A percentile compares a stretch with the other conserved stretches of the same genome.
phyloP scores from a whole-genome alignment of 2,113 vertebrate species.

The Alosa alosa region DNA sequence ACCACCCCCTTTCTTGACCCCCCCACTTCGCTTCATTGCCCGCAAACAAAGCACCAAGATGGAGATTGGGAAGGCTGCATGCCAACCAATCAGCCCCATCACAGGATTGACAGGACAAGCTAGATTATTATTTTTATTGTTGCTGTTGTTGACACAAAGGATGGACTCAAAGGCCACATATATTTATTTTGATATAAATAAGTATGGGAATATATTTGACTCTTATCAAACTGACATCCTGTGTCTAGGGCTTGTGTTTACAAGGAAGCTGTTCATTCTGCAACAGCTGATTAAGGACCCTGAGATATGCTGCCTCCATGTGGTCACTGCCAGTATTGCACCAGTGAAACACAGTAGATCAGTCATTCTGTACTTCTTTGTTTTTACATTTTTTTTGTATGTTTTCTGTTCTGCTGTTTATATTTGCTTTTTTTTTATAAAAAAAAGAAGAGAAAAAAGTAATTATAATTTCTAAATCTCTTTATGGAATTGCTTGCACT shows the following conservation, averaged over 20 bases:
- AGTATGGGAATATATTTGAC: no score
- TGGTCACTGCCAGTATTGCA: conserved; percentile 8
- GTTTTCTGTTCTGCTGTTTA: not conserved
- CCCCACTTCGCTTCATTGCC: no score
- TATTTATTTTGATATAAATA: no score
- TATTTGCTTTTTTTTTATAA: conserved; percentile 3
- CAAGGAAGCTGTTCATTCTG: not conserved
- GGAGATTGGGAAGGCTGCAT: not conserved
- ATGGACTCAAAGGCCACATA: no score
- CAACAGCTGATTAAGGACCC: not conserved
- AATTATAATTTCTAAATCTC: no score
- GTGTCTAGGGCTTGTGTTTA: not conserved
- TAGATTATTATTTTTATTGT: no score
- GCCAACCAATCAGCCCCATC: not conserved
- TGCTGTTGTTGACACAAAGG: no score
- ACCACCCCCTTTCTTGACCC: no score
- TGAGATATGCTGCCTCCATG: not conserved
- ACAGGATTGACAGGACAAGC: not conserved
- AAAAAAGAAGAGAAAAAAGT: not conserved
- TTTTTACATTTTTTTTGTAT: not conserved
- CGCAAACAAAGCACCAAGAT: not conserved
- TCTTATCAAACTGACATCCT: no score
- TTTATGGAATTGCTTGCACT: not conserved
- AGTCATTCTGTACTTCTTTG: not conserved
- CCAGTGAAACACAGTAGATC: not conserved